Base-by-base conservation (phyloP, 92 coral and sea anemone genomes). In the Epizoanthus stellaris region DNA sequence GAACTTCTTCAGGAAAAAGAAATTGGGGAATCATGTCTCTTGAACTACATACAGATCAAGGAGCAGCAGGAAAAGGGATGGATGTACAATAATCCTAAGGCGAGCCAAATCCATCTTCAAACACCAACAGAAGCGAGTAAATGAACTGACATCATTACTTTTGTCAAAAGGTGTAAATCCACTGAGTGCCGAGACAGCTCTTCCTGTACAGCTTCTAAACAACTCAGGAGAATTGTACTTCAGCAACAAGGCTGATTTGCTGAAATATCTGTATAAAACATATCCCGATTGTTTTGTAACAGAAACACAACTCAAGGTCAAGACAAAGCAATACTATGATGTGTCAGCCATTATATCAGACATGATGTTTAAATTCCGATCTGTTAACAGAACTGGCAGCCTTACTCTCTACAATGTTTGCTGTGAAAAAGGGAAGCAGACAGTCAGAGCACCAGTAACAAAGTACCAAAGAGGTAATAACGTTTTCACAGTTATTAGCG, bases 101-200 rank as follows among this genome's bases (percentile, higher is more conserved):
- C 85, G 0, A 62, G 36, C 61, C 74, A 81, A 53, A 81, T 81
- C 12, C 25, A 58, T 80, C 34, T 45, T 80, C 58, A 64, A 60
- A 64, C 49, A 71, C 30, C 85, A 80, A 23, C 85, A 80, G 21
- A 69, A 80, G 72, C 85, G 85, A 20, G 73, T 80, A 12, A 69
- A 80, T 61, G 85, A 80, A 80, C 19, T 80, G 14, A 80, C 76
- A 80, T 80, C 76, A 15, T 63, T 80, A 54, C 53, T 64, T 53
- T 62, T 65, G 54, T 23, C 36, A 20, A 80, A 49, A 80, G 75
- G 85, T 4, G 45, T 80, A 36, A 30, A 20, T 47, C 67, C 54
- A 62, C 73, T 25, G 23, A 42, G 53, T 56, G 10, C 53, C 30
- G 70, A 66, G n/a, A 63, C 54, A 56, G 70, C 57, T 47, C 23